Conservation (phyloP, 2,113 vertebrate species). For the Phoenicopterus ruber region DNA sequence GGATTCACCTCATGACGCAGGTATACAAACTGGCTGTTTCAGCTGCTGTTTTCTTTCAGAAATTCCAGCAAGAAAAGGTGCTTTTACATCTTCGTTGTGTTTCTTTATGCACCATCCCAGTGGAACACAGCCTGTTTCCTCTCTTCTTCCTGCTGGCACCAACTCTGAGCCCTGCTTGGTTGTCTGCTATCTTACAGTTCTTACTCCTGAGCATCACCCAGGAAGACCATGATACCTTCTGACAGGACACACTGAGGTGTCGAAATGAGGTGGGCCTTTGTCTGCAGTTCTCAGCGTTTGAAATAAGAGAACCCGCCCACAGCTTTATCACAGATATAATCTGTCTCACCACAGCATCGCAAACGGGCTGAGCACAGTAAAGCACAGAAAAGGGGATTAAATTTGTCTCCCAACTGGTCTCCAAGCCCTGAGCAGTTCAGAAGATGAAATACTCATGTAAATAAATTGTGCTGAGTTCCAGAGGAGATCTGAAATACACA, state of each 20-base stretch:
- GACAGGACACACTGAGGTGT: neutral
- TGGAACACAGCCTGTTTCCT: neutral
- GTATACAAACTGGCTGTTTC: neutral
- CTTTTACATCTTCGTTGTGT: neutral
- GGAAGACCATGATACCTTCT: neutral
- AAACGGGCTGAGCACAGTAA: neutral
- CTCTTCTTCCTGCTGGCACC: neutral
- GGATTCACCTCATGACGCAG: neutral
- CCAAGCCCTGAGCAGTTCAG: neutral
- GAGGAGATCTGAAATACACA: constrained; percentile 24
- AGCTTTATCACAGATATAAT: neutral
- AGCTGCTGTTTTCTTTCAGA: neutral
- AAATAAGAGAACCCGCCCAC: constrained; percentile 1
- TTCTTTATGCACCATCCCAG: neutral
- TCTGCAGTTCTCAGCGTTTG: neutral
- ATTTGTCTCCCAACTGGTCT: constrained; percentile 31
- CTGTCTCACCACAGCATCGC: neutral
- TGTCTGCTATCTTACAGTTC: neutral
- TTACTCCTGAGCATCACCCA: neutral
- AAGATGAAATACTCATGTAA: constrained; percentile 26
- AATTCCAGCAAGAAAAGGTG: neutral
- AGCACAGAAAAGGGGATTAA: neutral
- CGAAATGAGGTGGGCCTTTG: neutral
- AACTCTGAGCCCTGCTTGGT: neutral
- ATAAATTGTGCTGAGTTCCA: constrained; percentile 23